phyloP scores from a whole-genome alignment of 2,888 invertebrate genomes.

The Catocala nupta region DNA sequence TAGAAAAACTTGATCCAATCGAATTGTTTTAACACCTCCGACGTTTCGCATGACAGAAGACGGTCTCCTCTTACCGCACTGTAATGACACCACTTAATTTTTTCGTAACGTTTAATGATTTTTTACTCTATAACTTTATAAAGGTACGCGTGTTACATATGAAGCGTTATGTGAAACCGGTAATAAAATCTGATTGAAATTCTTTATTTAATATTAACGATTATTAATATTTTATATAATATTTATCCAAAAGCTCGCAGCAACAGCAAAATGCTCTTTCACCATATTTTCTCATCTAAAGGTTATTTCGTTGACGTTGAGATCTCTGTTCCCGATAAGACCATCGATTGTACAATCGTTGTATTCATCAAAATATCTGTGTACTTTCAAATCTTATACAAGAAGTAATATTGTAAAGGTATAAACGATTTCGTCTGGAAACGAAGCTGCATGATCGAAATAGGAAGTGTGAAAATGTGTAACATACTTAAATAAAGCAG shows the following conservation, averaged over 20 bases:
- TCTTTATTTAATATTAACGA: conserved; percentile 1
- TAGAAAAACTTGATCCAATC: conserved; percentile 55
- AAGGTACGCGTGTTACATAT: conserved; percentile 25
- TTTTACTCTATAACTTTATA: conserved; percentile 51
- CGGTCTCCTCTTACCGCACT: conserved; percentile 60
- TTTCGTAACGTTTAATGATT: conserved; percentile 60
- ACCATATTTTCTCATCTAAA: conserved; percentile 8
- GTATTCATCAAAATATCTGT: conserved; percentile 8
- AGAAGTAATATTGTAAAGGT: background rate
- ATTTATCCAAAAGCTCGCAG: background rate
- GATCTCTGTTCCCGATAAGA: conserved; percentile 3
- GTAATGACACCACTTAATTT: conserved; percentile 64
- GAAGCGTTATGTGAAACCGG: background rate
- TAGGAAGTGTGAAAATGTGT: background rate
- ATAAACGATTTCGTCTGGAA: background rate
- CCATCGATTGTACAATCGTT: conserved; percentile 6
- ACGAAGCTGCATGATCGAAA: background rate
- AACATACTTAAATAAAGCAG: too few species aligned
- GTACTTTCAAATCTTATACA: conserved; percentile 6
- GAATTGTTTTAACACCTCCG: conserved; percentile 57
- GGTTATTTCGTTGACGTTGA: background rate
- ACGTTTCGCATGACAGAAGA: conserved; percentile 60
- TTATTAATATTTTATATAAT: background rate
- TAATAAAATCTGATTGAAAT: background rate
- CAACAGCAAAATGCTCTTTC: background rate